Conservation (phyloP, 1,140 invertebrate genomes). For the Parapsyche elsis region DNA sequence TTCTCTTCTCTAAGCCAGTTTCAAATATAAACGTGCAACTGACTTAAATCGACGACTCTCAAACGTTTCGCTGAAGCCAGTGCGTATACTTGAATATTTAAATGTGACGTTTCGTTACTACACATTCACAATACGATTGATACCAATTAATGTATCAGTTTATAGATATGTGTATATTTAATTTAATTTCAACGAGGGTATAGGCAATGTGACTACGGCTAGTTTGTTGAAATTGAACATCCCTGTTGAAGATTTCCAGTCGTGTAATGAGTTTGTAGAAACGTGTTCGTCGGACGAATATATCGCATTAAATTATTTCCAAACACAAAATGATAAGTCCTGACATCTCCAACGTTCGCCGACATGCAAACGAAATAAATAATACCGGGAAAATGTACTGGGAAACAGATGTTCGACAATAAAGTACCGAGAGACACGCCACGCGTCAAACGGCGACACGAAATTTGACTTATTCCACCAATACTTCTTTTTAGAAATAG, state of each 20-base stretch:
- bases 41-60: not conserved
- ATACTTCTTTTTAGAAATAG: no score
- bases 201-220: no score
- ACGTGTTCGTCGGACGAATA: not conserved
- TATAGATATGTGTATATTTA: no score
- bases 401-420: not conserved
- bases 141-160: no score
- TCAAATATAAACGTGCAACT: not conserved
- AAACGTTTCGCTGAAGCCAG: not conserved
- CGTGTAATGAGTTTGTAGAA: slow-evolving; percentile 11
- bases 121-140: no score
- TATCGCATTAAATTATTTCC: slow-evolving; percentile 24
- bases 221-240: not conserved
- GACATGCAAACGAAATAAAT: slow-evolving; percentile 27
- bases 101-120: no score
- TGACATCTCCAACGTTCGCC: not conserved
- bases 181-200: no score
- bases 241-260: not conserved
- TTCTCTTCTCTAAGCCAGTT: not conserved
- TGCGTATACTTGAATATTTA: no score
- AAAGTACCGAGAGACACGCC: slow-evolving; percentile 14
- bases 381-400: slow-evolving; percentile 6
- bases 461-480: no score
- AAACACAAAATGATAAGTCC: slow-evolving; percentile 17
- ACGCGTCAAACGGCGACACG: not conserved